phyloP scores from a whole-genome alignment of 2,113 vertebrate species.

The Vicugna pacos region DNA sequence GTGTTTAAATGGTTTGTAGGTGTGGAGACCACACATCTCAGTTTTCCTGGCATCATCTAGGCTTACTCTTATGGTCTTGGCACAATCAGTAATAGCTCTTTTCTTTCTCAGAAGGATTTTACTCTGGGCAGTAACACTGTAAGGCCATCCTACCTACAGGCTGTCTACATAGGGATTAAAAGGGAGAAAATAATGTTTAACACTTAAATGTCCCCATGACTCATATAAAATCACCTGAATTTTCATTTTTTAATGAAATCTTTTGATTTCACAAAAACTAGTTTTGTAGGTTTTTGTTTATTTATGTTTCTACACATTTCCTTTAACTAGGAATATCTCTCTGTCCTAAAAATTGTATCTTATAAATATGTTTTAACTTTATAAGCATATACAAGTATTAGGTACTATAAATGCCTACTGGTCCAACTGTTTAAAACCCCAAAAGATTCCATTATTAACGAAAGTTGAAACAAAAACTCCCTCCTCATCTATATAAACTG shows the following conservation, averaged over 20 bases:
- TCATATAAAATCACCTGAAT: neutral
- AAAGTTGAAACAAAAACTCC: neutral
- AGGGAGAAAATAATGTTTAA: neutral
- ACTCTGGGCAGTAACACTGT: neutral
- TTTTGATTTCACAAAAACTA: slow-evolving; percentile 9
- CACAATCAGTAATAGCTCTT: neutral
- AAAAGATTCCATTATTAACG: neutral
- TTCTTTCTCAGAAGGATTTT: neutral
- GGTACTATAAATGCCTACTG: neutral
- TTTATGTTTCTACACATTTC: neutral
- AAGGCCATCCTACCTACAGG: neutral
- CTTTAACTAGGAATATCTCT: neutral
- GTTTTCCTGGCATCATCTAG: neutral
- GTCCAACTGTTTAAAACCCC: neutral
- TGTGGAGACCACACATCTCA: neutral
- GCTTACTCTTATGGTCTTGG: neutral
- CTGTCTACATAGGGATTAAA: neutral
- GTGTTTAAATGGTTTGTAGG: neutral
- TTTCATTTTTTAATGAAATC: neutral
- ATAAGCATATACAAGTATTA: neutral
- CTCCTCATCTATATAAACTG: neutral
- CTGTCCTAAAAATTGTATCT: neutral
- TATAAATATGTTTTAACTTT: slow-evolving; percentile 7
- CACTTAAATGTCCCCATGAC: neutral
- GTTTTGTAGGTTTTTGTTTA: neutral